Conservation (phyloP, 1,140 invertebrate species). For the Drosophila fuyamai region DNA sequence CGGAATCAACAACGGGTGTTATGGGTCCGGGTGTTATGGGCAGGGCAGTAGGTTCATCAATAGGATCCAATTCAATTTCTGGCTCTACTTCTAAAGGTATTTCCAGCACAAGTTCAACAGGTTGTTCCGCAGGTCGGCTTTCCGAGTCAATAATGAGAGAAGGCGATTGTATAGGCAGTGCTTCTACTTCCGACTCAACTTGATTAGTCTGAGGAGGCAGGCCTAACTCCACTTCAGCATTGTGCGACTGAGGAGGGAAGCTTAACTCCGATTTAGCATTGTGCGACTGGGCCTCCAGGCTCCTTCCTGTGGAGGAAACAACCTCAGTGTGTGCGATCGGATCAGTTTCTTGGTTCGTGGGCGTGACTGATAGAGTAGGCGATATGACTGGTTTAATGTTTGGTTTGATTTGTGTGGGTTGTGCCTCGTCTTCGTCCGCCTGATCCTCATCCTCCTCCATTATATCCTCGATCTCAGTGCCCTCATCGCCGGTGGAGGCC, state of each 20-base stretch:
- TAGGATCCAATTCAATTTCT: slow-evolving; percentile 2
- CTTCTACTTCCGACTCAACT: background rate
- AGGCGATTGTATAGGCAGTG: background rate
- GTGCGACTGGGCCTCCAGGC: background rate
- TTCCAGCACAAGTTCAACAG: slow-evolving; percentile 2
- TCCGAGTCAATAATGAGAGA: slow-evolving; percentile 68
- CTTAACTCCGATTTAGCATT: background rate
- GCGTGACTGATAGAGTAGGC: slow-evolving; percentile 55
- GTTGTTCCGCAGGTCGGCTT: slow-evolving; percentile 73
- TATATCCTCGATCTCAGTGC: slow-evolving; percentile 70
- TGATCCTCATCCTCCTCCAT: slow-evolving; percentile 56
- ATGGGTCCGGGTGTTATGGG: slow-evolving; percentile 50
- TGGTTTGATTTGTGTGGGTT: slow-evolving; percentile 13
- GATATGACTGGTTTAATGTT: slow-evolving; percentile 48
- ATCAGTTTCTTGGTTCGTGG: slow-evolving; percentile 54
- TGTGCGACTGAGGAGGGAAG: background rate
- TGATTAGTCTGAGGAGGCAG: background rate
- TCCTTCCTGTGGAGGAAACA: slow-evolving; percentile 52
- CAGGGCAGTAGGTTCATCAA: slow-evolving; percentile 28
- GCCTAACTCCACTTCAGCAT: background rate
- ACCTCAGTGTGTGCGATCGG: slow-evolving; percentile 34
- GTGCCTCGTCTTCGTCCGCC: slow-evolving; percentile 28
- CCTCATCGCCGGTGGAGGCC: slow-evolving; percentile 65
- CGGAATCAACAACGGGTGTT: slow-evolving; percentile 76
- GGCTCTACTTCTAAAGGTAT: background rate